A percentile compares a stretch with the other conserved stretches of the same genome.
Evolutionary conservation across 2,797 vertebrate species (phyloP).

Genomic region (Lerista edwardsae): DNA sequence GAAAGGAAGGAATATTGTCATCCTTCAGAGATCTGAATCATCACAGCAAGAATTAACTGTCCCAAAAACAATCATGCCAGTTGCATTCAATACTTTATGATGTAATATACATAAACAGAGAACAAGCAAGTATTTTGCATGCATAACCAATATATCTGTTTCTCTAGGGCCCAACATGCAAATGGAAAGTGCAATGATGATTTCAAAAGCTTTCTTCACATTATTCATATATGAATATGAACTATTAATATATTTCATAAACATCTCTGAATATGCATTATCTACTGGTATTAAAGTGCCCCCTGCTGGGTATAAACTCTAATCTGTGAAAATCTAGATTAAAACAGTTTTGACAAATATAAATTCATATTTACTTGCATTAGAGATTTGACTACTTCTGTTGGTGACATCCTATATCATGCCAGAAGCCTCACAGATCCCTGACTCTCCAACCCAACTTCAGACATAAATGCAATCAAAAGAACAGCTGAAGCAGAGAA

Average conservation of each 20-base stretch:
- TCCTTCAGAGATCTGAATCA: not conserved
- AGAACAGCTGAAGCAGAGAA: not conserved
- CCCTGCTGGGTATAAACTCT: slow-evolving; percentile 67
- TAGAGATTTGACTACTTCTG: not conserved
- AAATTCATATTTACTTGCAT: too few species aligned
- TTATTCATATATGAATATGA: not conserved
- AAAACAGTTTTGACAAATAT: not conserved
- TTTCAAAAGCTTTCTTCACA: slow-evolving; percentile 27
- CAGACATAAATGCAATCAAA: not conserved
- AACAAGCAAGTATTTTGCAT: not conserved
- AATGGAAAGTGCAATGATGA: not conserved
- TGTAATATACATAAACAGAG: not conserved
- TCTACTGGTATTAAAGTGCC: slow-evolving; percentile 72
- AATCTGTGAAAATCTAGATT: slow-evolving; percentile 43
- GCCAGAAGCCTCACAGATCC: not conserved
- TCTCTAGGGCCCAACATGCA: slow-evolving; percentile 6
- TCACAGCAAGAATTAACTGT: not conserved
- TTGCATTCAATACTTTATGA: not conserved
- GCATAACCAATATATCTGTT: slow-evolving; percentile 7
- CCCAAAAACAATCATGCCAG: not conserved
- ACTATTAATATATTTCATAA: not conserved
- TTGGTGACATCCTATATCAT: slow-evolving; percentile 35
- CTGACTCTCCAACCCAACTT: not conserved
- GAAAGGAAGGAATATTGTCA: not conserved
- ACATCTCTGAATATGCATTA: not conserved